phyloP scores from a whole-genome alignment of 2,113 vertebrate species.

The Syngnathus floridae region DNA sequence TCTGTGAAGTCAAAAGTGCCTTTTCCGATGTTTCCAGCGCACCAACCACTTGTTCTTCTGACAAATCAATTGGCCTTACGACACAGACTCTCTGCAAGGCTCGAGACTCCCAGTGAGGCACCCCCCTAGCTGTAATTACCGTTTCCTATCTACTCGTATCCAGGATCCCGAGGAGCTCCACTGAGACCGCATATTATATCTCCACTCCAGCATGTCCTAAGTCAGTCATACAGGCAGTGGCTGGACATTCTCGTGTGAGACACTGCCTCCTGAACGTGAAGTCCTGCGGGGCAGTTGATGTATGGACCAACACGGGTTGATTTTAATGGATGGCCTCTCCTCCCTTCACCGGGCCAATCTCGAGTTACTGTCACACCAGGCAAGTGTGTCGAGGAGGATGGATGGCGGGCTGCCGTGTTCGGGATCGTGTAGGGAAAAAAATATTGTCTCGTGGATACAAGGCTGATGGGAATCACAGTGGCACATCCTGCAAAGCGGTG shows the following conservation, averaged over 20 bases:
- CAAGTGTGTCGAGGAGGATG: conserved; percentile 47
- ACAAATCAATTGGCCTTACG: conserved; percentile 50
- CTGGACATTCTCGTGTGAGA: conserved; percentile 26
- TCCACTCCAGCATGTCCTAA: conserved; percentile 48
- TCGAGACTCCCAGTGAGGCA: conserved; percentile 34
- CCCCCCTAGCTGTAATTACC: conserved; percentile 49
- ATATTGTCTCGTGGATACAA: conserved; percentile 37
- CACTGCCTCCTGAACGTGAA: conserved; percentile 29
- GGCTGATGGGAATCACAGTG: conserved; percentile 29
- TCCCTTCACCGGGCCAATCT: conserved; percentile 21
- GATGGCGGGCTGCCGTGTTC: conserved; percentile 39
- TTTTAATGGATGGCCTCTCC: conserved; percentile 50
- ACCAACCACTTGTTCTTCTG: conserved; percentile 40
- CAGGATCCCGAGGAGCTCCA: conserved; percentile 27
- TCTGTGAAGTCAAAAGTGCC: conserved; percentile 25
- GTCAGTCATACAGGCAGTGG: conserved; percentile 35
- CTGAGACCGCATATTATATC: conserved; percentile 51
- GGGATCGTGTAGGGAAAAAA: conserved; percentile 31
- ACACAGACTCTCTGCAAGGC: conserved; percentile 49
- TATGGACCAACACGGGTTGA: conserved; percentile 30
- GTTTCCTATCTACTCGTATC: conserved; percentile 47
- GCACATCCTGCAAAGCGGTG: conserved; percentile 6
- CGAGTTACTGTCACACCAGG: conserved; percentile 46
- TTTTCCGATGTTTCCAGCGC: conserved; percentile 29
- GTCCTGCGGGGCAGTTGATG: conserved; percentile 41